Evolutionary conservation across 1,140 invertebrate species (phyloP).

Genomic region (Brachionus plicatilis): DNA sequence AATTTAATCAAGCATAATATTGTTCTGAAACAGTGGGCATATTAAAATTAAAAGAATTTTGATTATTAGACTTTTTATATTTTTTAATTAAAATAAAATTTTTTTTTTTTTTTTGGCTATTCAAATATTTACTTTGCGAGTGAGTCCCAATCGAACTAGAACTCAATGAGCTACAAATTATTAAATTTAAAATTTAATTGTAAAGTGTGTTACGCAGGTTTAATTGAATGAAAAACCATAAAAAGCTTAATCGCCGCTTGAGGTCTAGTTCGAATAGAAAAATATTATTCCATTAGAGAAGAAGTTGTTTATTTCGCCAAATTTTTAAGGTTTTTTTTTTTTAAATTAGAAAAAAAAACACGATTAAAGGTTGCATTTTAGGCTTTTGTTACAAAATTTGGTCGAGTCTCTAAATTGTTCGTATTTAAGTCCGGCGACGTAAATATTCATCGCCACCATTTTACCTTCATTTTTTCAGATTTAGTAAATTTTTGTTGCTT

Average conservation of each 20-base stretch:
- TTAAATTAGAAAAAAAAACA: neutral
- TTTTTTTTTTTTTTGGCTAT: neutral
- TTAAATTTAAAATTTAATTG: neutral
- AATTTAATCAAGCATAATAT: constrained; percentile 10
- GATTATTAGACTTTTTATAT: neutral
- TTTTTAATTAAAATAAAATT: neutral
- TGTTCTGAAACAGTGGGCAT: neutral
- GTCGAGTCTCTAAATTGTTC: neutral
- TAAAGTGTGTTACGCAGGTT: neutral
- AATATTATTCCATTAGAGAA: constrained; percentile 4
- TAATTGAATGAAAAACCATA: constrained; percentile 3
- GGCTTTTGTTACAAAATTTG: neutral
- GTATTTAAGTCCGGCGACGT: neutral
- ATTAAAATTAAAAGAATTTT: neutral
- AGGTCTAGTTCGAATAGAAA: neutral
- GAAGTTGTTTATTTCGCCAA: neutral
- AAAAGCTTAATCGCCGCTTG: constrained; percentile 13
- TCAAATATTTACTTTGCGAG: constrained; percentile 4
- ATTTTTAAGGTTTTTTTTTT: constrained; percentile 12
- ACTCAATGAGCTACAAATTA: neutral
- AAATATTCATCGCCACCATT: neutral
- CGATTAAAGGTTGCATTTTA: constrained; percentile 1
- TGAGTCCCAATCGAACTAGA: neutral
- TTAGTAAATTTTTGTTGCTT: neutral
- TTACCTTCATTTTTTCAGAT: too few relatives aligned